A percentile compares a stretch with the other conserved stretches of the same genome.
Evolutionary conservation across 2,797 vertebrate species (phyloP).

Genomic region (Takifugu ocellatus): DNA sequence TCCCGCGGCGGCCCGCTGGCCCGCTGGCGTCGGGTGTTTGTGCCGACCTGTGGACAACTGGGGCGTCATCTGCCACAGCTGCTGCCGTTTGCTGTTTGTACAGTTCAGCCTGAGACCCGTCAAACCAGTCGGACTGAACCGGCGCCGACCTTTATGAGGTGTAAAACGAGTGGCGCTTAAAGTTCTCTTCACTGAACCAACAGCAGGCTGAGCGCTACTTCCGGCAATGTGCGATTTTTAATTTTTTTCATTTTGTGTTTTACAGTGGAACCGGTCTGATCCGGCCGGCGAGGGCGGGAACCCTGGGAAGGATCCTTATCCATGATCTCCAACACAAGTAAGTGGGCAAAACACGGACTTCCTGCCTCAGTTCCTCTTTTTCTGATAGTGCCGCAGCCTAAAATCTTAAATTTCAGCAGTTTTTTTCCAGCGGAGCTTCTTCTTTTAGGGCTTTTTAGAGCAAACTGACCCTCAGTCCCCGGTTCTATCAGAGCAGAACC

Average conservation of each 20-base stretch:
- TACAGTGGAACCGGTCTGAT: slow-evolving; percentile 16
- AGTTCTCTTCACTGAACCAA: background rate
- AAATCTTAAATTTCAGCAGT: too few relatives aligned
- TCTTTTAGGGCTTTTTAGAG: too few relatives aligned
- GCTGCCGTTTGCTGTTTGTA: slow-evolving; percentile 28
- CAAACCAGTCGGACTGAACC: slow-evolving; percentile 54
- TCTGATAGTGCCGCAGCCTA: too few relatives aligned
- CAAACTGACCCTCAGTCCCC: too few relatives aligned
- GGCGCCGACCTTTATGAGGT: background rate
- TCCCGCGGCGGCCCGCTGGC: too few relatives aligned
- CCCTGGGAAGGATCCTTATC: background rate
- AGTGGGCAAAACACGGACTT: background rate
- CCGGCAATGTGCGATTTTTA: background rate
- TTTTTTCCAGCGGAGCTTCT: too few relatives aligned
- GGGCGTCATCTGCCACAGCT: slow-evolving; percentile 14
- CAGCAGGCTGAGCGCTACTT: too few relatives aligned
- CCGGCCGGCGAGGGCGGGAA: background rate
- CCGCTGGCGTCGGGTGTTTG: too few relatives aligned
- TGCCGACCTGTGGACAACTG: background rate
- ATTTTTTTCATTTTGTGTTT: slow-evolving; percentile 21
- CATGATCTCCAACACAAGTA: background rate
- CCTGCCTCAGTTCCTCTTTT: too few relatives aligned
- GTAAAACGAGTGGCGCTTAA: background rate
- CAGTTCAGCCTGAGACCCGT: slow-evolving; percentile 29
- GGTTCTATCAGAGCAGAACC: too few relatives aligned